Base-by-base conservation (phyloP, 1,140 invertebrate genomes). In the Aleiodes sp. region DNA sequence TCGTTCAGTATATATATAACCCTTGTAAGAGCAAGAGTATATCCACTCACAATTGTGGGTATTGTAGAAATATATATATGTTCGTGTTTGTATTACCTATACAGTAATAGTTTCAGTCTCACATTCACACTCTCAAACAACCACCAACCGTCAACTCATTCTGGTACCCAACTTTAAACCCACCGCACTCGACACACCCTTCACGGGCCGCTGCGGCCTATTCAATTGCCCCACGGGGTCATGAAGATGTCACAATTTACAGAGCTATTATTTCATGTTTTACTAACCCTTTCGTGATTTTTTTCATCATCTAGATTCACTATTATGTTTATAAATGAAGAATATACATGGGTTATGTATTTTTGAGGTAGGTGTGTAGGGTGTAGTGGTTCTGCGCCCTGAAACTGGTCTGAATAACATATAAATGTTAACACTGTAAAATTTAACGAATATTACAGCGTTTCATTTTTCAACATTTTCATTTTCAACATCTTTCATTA, bases 151-250 rank as follows among this genome's bases (percentile, higher is more conserved):
- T 62, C 59, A 46, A 16, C 59, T 21, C 35, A 46, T 46, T 46
- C 41, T 46, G n/a, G n/a, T n/a, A n/a, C n/a, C 65, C 67, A 35
- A 69, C 41, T 63, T 69, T 39, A 63, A 63, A n/a, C n/a, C 67
- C 59, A 63, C 67, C 21, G 41, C 61, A 39, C 60, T 69, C 60
- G 67, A 69, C 67, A 63, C 67, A 69, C 67, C 67, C 60, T 69
- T 68, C 33, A 61, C 60, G 67, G 39, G 41, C 29, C 41, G 60
- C 60, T 63, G 60, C 41, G 21, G 67, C 43, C 41, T 39, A 21
- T 63, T 31, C 60, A 57, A 61, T 68, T 62, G 66, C 14, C 26
- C 60, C 56, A 46, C 35, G 41, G n/a, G 60, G 56, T 39, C 52
- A 60, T 59, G 33, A 37, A 67, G 19, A 60, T 57, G 31, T 52